Base-by-base conservation (phyloP, 2,797 vertebrate genomes). In the Enteromius anoplus region DNA sequence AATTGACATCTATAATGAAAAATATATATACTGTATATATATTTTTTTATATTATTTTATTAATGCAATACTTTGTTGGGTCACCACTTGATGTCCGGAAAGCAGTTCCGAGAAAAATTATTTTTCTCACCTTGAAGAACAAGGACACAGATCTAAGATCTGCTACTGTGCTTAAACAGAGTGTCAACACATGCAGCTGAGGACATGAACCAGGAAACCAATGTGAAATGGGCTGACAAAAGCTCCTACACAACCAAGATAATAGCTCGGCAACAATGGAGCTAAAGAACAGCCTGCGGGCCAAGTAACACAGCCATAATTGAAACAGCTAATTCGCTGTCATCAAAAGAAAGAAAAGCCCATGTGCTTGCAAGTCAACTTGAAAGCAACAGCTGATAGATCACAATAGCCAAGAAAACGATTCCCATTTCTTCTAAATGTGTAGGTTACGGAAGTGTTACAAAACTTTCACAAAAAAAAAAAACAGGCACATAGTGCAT, bases 341-440 rank as follows among this genome's bases (percentile, higher is more conserved):
- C 85, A 86, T 83, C 55, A 80, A 76, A 80, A 80, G 70, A 82
- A 68, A 78, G 51, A 80, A 83, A 69, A 86, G 81, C 77, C 64
- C 23, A 51, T 80, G 62, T 83, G 81, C 77, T 80, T 60, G 32
- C 64, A 51, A 47, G 75, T 49, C 76, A 86, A 85, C 80, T 60
- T 78, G 55, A 72, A 77, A 82, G 79, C 72, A 75, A 81, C 75
- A 73, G 75, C 70, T 78, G 62, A 64, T 73, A 42, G 64, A 75
- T 76, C 73, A 77, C 65, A 77, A 77, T 37, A 73, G 58, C 40
- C 21, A 42, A 47, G 47, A 78, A 82, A 85, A 42, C 8, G 19
- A 55, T 65, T 70, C 23, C 45, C 5, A 34, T 49, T 42, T 32
- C 49, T 68, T 58, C 14, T 71, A 37, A 75, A 60, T 2, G 12